Conservation (phyloP, 2,888 invertebrate genomes). For the Carcina quercana region DNA sequence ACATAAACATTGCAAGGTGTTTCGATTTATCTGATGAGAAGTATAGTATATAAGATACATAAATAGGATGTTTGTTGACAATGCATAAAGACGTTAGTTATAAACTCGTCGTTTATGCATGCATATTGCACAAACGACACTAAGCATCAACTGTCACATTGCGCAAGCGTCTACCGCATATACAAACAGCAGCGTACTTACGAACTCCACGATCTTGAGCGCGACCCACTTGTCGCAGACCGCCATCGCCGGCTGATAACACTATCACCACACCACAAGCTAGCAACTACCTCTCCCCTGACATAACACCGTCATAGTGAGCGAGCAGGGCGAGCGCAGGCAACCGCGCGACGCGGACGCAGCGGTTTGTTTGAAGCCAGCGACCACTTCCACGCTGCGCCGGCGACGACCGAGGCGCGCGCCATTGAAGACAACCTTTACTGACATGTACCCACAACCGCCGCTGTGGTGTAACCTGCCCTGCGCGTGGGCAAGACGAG, state of each 20-base stretch:
- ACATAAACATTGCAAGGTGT: too few relatives aligned
- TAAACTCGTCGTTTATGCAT: too few relatives aligned
- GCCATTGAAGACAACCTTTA: conserved; percentile 48
- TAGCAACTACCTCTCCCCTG: conserved; percentile 15
- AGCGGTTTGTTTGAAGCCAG: conserved; percentile 41
- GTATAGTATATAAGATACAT: too few relatives aligned
- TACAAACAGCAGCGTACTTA: conserved; percentile 34
- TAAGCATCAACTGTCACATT: too few relatives aligned
- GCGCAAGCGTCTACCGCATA: not conserved
- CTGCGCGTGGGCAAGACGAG: conserved; percentile 13
- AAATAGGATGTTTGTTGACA: too few relatives aligned
- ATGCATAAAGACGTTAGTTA: too few relatives aligned
- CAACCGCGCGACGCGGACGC: conserved; percentile 50
- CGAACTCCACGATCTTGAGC: conserved; percentile 69
- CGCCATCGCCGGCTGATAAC: conserved; percentile 41
- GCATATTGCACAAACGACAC: too few relatives aligned
- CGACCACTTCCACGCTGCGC: conserved; percentile 37
- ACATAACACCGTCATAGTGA: conserved; percentile 25
- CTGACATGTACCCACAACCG: conserved; percentile 1
- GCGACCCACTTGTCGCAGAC: conserved; percentile 73
- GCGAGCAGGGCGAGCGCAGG: conserved; percentile 16
- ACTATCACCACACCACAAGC: conserved; percentile 2
- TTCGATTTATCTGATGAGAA: too few relatives aligned
- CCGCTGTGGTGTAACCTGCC: conserved; percentile 10
- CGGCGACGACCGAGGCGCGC: conserved; percentile 25